Percentiles rank a stretch among this genome's conserved stretches.
Conservation (phyloP, 2,113 vertebrate genomes). For the Pollachius pollachius region DNA sequence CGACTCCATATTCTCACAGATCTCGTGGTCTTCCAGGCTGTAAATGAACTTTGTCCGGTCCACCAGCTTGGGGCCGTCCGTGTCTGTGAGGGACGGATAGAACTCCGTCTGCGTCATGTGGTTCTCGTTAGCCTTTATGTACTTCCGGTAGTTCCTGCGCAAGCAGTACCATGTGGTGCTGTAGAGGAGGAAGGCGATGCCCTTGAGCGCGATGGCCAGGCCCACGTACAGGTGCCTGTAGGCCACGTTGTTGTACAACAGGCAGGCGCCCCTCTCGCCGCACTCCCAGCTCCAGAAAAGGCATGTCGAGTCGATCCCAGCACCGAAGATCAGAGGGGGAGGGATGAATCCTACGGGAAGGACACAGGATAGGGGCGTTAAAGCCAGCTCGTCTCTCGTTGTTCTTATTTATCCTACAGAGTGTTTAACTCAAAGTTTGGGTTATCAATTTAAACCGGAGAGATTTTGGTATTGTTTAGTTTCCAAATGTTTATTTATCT, state of each 20-base stretch:
- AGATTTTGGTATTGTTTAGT: too few species aligned
- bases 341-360: slow-evolving; percentile 92
- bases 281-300: slow-evolving; percentile 97
- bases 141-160: slow-evolving; percentile 92
- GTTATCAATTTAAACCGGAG: too few species aligned
- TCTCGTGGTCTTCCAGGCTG: slow-evolving; percentile 94
- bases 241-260: slow-evolving; percentile 88
- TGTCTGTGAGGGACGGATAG: slow-evolving; percentile 90
- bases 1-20: slow-evolving; percentile 98
- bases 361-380: background rate
- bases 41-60: slow-evolving; percentile 98
- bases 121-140: slow-evolving; percentile 91
- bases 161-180: slow-evolving; percentile 93
- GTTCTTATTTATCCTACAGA: too few species aligned
- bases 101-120: slow-evolving; percentile 87
- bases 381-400: too few species aligned
- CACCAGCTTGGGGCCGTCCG: slow-evolving; percentile 76
- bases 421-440: too few species aligned
- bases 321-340: slow-evolving; percentile 94
- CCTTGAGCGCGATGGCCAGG: slow-evolving; percentile 91
- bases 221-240: slow-evolving; percentile 94
- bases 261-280: slow-evolving; percentile 86
- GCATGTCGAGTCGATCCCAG: slow-evolving; percentile 95
- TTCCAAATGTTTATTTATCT: too few species aligned
- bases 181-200: slow-evolving; percentile 93